Conservation (phyloP, 2,113 vertebrate genomes). For the Halcyon malimbica region DNA sequence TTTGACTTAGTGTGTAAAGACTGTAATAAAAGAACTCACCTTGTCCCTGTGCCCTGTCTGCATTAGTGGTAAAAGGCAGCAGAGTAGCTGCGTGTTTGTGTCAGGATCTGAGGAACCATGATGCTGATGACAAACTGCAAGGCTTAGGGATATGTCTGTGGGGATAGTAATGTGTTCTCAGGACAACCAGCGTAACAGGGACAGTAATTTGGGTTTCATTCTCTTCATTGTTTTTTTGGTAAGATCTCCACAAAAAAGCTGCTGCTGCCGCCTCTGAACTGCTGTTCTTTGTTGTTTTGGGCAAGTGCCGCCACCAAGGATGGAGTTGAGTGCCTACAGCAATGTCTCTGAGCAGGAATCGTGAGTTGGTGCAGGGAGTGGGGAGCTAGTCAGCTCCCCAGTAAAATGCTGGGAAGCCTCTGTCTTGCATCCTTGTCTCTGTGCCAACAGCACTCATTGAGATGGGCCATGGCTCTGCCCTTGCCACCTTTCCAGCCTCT, state of each 20-base stretch:
- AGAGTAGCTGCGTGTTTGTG: not conserved
- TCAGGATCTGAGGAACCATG: not conserved
- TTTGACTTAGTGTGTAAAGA: not conserved
- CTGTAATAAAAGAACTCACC: not conserved
- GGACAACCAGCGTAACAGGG: not conserved
- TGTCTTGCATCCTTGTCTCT: not conserved
- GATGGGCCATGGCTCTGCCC: not conserved
- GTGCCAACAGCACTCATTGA: fast-evolving
- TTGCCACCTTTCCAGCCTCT: not conserved
- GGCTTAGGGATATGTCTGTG: not conserved
- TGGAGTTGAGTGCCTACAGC: not conserved
- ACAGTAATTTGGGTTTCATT: not conserved
- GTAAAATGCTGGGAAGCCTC: not conserved
- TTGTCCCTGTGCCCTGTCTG: not conserved
- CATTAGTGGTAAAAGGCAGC: not conserved
- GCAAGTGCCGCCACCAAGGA: not conserved
- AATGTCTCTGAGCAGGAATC: not conserved
- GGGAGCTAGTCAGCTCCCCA: not conserved
- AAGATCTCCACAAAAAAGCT: not conserved
- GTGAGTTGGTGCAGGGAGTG: fast-evolving
- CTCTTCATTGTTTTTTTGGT: not conserved
- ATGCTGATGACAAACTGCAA: not conserved
- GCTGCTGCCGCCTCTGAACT: not conserved
- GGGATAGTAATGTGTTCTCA: not conserved
- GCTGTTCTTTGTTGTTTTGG: not conserved